These are phyloP conservation scores for Semnopithecus entellus DNA, from an alignment of 2,113 vertebrate species.

Conservation along the genomic window DNA sequence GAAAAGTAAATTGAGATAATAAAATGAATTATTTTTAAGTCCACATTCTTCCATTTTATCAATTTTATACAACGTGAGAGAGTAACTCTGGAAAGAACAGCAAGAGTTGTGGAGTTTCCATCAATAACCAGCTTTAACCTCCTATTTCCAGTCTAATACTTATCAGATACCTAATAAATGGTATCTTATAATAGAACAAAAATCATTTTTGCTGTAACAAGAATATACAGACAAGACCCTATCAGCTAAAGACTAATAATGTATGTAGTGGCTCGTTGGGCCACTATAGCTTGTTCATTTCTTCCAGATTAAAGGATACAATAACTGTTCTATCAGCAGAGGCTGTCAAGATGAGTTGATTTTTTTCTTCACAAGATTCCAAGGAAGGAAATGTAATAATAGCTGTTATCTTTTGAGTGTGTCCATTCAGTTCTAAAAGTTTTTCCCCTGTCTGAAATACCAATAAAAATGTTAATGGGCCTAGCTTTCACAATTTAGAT, in stretches of 20 bases:
- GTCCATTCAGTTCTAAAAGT: conserved; percentile 91
- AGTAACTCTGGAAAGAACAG: not conserved
- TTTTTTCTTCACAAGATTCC: conserved; percentile 75
- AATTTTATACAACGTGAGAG: not conserved
- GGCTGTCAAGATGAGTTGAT: conserved; percentile 90
- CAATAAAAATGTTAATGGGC: conserved; percentile 61
- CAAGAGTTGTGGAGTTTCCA: not conserved
- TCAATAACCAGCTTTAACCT: conserved; percentile 11
- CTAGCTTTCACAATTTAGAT: conserved; percentile 30
- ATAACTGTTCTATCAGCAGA: conserved; percentile 94
- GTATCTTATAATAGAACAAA: not conserved
- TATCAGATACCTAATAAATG: conserved; percentile 27
- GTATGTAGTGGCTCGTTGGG: not conserved
- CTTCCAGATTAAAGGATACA: conserved; percentile 89
- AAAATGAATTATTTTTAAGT: conserved; percentile 16
- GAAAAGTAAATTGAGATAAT: conserved; percentile 49
- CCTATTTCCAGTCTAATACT: not conserved
- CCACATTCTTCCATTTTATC: not conserved
- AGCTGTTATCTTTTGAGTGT: conserved; percentile 95
- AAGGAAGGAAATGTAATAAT: conserved; percentile 85
- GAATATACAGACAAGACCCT: not conserved
- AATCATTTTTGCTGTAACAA: conserved; percentile 7
- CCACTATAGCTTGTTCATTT: conserved; percentile 14
- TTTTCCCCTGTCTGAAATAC: conserved; percentile 93
- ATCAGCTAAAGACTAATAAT: not conserved